Evolutionary conservation across 2,888 invertebrate genomes (phyloP).

Genomic region (Diaphora mendica): DNA sequence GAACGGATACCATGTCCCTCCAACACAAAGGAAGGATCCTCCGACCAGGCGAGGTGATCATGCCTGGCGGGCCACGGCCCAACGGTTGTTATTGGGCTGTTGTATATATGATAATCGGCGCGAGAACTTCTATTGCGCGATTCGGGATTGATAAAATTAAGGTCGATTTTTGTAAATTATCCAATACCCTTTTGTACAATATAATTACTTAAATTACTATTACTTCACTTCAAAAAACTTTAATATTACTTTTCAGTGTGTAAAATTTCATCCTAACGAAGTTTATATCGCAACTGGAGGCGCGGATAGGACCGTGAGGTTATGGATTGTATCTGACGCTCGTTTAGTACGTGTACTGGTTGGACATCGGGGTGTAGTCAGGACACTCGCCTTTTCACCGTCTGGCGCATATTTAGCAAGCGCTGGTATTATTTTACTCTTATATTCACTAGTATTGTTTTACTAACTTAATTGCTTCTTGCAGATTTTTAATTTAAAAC

Average conservation of each 20-base stretch:
- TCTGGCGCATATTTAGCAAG: conserved; percentile 94
- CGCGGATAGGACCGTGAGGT: conserved; percentile 94
- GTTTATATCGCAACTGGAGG: conserved; percentile 96
- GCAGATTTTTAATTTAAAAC: not conserved
- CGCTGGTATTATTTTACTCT: conserved; percentile 86
- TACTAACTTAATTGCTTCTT: not conserved
- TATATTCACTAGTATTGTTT: not conserved
- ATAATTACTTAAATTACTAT: too few relatives aligned
- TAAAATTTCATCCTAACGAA: conserved; percentile 97
- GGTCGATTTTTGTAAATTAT: not conserved
- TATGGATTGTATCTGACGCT: conserved; percentile 95
- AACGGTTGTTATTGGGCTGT: too few relatives aligned
- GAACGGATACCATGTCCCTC: too few relatives aligned
- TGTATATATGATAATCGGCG: too few relatives aligned
- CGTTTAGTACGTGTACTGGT: conserved; percentile 92
- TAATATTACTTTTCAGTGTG: conserved; percentile 82
- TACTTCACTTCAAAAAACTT: not conserved
- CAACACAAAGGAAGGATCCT: too few relatives aligned
- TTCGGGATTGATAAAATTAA: not conserved
- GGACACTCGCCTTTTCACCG: conserved; percentile 93
- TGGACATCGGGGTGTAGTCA: conserved; percentile 91
- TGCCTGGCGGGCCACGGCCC: too few relatives aligned
- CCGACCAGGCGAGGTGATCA: not conserved
- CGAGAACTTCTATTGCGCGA: too few relatives aligned
- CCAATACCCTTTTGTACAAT: not conserved